phyloP scores from a whole-genome alignment of 2,888 invertebrate species.

The Nomada hirtipes region DNA sequence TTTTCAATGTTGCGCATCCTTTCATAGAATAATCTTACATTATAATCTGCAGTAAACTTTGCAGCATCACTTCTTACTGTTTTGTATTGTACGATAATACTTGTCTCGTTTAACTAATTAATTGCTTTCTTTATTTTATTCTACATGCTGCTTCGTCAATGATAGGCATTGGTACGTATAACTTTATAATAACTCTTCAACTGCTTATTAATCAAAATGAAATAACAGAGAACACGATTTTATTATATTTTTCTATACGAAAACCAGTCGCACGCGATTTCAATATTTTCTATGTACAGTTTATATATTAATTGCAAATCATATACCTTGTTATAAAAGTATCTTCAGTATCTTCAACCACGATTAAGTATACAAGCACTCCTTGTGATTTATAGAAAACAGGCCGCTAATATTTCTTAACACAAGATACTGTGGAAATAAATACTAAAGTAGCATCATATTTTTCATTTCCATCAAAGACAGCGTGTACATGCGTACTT shows the following conservation, averaged over 20 bases:
- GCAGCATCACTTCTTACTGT: slow-evolving; percentile 28
- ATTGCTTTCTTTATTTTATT: slow-evolving; percentile 71
- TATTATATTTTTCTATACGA: no score
- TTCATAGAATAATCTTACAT: slow-evolving; percentile 37
- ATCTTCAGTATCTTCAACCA: no score
- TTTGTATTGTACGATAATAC: slow-evolving; percentile 33
- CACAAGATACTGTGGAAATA: no score
- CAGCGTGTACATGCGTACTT: no score
- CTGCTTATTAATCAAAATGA: not conserved
- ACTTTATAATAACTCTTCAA: slow-evolving; percentile 10
- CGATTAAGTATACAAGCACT: no score
- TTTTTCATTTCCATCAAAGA: no score
- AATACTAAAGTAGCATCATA: no score
- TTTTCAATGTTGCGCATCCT: slow-evolving; percentile 35
- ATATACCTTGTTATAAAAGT: not conserved
- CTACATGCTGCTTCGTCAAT: slow-evolving; percentile 80
- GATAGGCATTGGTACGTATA: slow-evolving; percentile 83
- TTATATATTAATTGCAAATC: not conserved
- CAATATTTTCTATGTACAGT: no score
- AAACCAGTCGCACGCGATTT: no score
- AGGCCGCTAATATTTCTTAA: no score
- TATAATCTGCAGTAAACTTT: slow-evolving; percentile 33
- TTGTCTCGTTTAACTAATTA: slow-evolving; percentile 65
- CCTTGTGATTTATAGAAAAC: no score
- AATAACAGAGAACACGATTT: no score